phyloP scores from a whole-genome alignment of 2,888 invertebrate genomes.

The Bombylius major region DNA sequence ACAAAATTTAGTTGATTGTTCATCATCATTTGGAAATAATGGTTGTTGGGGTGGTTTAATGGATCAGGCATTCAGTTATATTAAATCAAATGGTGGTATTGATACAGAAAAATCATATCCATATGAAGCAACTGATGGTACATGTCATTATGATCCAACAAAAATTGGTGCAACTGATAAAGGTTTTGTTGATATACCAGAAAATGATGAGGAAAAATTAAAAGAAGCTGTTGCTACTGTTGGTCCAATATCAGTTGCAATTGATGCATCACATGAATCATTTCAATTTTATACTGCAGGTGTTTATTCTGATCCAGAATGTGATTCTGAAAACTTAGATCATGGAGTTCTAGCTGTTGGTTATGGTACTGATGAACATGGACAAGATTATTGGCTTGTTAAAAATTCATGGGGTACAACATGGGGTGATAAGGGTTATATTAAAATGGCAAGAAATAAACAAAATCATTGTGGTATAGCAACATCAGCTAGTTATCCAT shows the following conservation, averaged over 20 bases:
- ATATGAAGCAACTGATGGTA: constrained; percentile 65
- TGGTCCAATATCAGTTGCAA: constrained; percentile 78
- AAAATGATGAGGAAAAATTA: constrained; percentile 57
- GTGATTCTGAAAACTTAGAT: constrained; percentile 69
- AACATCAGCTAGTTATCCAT: constrained; percentile 67
- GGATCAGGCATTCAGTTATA: constrained; percentile 76
- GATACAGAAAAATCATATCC: constrained; percentile 83
- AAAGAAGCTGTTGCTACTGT: constrained; percentile 66
- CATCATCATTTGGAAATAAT: constrained; percentile 67
- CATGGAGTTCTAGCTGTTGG: constrained; percentile 52
- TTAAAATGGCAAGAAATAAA: constrained; percentile 75
- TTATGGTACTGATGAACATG: constrained; percentile 33
- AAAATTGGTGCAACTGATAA: constrained; percentile 65
- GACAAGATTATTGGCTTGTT: constrained; percentile 53
- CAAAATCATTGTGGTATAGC: constrained; percentile 83
- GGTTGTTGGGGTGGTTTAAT: constrained; percentile 70
- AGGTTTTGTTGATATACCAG: constrained; percentile 64
- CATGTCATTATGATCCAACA: constrained; percentile 50
- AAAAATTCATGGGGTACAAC: constrained; percentile 55
- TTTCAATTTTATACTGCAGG: constrained; percentile 78
- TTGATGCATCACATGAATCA: constrained; percentile 72
- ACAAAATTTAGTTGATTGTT: constrained; percentile 87
- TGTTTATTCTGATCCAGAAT: constrained; percentile 68
- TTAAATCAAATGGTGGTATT: constrained; percentile 72
- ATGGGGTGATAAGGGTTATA: constrained; percentile 80